Evolutionary conservation across 2,888 invertebrate genomes (phyloP), one percentile per base, ranked within the genome.

Genomic region (Thera obeliscata): DNA sequence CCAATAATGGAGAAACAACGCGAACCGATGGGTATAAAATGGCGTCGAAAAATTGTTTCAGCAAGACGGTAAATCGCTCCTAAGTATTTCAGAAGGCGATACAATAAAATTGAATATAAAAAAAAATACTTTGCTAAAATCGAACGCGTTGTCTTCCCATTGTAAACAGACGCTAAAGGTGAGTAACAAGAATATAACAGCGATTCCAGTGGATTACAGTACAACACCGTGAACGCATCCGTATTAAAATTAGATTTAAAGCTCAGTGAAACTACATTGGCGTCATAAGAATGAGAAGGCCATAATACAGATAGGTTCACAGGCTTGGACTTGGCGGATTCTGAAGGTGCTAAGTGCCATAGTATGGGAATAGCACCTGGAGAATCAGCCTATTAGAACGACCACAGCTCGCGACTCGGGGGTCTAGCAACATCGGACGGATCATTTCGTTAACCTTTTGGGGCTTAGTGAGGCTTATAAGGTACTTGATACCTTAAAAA

Each of bases 381-480:
- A 56, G 43, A 58, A 70, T 66, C 64, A 59, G 61, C 56, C 75
- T 69, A 49, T 48, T 58, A 74, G 81, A 80, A 84, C 76, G 78
- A 80, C 81, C 83, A 80, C 84, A 81, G 79, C 78, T 76, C 81
- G 81, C 84, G 82, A 83, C 81, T 78, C 84, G 87, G 90, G 66
- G 91, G 81, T 82, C 83, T 85, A 83, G 82, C 85, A 84, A 82
- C 86, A 80, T 87, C 90, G 91, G 91, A 91, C 91, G 91, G 91
- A 91, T 88, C 85, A 87, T 81, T 90, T 89, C 90, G 89, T 87
- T 89, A 86, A 87, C 83, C 80, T 78, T 77, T 78, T 66, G 74
- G 81, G 81, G 80, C 77, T 77, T 74, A 69, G 74, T 75, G 76
- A 82, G 81, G 76, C 78, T 74, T 74, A 75, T 73, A 76, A 70